phyloP scores from a whole-genome alignment of 2,888 invertebrate species.

The Trissolcus japonicus region DNA sequence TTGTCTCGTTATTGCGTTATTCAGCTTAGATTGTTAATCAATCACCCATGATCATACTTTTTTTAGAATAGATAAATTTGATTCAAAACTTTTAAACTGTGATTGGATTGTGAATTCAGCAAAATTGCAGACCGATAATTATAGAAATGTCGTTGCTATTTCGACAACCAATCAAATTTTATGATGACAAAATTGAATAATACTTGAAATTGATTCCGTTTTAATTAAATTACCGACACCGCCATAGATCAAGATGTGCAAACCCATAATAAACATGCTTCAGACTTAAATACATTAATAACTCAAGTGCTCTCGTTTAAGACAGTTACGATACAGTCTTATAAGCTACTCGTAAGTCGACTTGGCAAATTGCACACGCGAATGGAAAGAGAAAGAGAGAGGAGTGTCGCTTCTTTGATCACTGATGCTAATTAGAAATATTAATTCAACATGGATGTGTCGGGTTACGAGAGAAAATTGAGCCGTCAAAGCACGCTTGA shows the following conservation, averaged over 20 bases:
- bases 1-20: too few species aligned
- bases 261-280: conserved; percentile 16
- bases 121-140: neutral
- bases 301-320: conserved; percentile 33
- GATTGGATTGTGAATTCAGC: too few species aligned
- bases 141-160: neutral
- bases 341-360: conserved; percentile 38
- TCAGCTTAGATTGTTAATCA: too few species aligned
- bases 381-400: conserved; percentile 11
- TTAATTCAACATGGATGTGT: conserved; percentile 30
- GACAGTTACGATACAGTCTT: conserved; percentile 30
- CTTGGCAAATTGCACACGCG: conserved; percentile 28
- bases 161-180: neutral
- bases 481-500: conserved; percentile 18
- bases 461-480: conserved; percentile 24
- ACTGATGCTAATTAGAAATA: conserved; percentile 47
- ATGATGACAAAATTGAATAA: neutral
- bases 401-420: conserved; percentile 31
- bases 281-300: conserved; percentile 40
- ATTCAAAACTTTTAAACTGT: neutral
- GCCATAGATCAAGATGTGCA: conserved; percentile 1
- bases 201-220: neutral
- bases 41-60: too few species aligned
- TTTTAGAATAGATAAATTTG: neutral
- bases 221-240: conserved; percentile 11